phyloP scores from a whole-genome alignment of 2,797 vertebrate species.

The Dicrostonyx torquatus region DNA sequence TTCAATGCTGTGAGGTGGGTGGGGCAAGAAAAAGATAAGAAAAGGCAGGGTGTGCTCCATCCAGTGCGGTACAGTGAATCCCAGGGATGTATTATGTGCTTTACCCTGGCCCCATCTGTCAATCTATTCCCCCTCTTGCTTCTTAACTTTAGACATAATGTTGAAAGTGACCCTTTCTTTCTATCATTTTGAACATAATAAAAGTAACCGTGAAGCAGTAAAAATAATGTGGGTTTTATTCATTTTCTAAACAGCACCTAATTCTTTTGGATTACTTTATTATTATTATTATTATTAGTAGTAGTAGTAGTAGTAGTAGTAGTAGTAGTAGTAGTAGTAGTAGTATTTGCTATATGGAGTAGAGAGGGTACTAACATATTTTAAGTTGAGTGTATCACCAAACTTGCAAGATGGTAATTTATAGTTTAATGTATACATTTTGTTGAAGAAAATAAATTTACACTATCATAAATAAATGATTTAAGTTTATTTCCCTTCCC shows the following conservation, averaged over 20 bases:
- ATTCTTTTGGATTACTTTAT: neutral
- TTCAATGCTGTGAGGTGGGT: no score
- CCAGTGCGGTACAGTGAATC: neutral
- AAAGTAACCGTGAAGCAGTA: neutral
- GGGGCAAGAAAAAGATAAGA: neutral
- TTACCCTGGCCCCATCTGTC: fast-evolving
- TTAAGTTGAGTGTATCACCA: neutral
- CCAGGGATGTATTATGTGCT: neutral
- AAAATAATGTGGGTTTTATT: neutral
- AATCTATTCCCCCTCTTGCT: neutral
- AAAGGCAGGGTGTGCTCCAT: neutral
- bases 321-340: no score
- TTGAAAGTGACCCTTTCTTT: neutral
- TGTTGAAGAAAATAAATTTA: neutral
- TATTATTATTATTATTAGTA: no score
- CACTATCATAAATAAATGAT: neutral
- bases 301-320: neutral
- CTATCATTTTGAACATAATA: neutral
- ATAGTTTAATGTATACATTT: neutral
- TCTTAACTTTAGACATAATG: neutral
- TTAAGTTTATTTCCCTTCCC: neutral
- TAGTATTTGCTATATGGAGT: neutral
- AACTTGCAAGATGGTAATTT: neutral
- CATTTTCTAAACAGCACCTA: neutral
- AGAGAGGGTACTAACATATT: neutral